Percentiles rank a stretch among this genome's conserved stretches.
These are phyloP conservation scores for Gopherus flavomarginatus DNA, from an alignment of 2,113 vertebrate genomes.

Conservation along the genomic window DNA sequence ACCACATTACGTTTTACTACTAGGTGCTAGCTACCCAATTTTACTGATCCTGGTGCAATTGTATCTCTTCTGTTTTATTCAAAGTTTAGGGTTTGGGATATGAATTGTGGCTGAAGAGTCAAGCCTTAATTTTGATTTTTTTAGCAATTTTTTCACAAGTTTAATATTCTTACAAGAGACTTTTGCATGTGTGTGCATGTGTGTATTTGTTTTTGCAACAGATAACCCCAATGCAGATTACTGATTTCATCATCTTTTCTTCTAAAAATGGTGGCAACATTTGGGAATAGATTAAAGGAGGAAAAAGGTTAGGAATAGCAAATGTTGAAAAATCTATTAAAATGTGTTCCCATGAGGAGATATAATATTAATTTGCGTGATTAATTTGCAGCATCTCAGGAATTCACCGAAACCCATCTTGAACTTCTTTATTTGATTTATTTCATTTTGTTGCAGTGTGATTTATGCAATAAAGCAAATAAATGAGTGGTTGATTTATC, in stretches of 20 bases:
- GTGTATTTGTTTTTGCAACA: neutral
- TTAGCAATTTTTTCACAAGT: neutral
- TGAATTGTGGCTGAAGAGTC: neutral
- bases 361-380: constrained; percentile 29
- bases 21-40: neutral
- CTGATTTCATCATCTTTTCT: constrained; percentile 16
- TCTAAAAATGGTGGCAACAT: constrained; percentile 19
- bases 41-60: neutral
- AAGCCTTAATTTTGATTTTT: neutral
- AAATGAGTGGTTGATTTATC: constrained; percentile 57
- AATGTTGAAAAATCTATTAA: constrained; percentile 10
- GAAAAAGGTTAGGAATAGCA: constrained; percentile 15
- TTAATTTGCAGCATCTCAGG: constrained; percentile 50
- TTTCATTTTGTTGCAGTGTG: constrained; percentile 54
- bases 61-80: constrained; percentile 1
- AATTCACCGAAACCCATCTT: constrained; percentile 39
- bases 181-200: neutral
- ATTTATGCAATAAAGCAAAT: constrained; percentile 58
- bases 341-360: constrained; percentile 31
- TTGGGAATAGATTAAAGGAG: constrained; percentile 34
- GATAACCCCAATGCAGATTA: neutral
- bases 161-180: neutral
- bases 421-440: constrained; percentile 57
- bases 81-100: neutral
- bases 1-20: neutral